These are phyloP conservation scores for Catharus ustulatus DNA, from an alignment of 2,797 vertebrate genomes.

Conservation along the genomic window DNA sequence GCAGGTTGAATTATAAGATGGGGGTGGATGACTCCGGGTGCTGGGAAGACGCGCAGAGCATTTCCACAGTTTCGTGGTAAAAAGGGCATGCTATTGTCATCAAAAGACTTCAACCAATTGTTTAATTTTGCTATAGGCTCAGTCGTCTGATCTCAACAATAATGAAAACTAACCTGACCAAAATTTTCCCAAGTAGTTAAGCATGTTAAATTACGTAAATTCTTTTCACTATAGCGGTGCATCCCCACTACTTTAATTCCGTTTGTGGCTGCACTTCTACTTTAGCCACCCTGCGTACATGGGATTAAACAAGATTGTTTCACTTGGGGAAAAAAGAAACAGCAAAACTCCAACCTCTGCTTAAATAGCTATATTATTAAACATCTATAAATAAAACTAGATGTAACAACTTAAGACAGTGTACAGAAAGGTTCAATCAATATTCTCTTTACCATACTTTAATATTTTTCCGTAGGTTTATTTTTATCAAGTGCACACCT, in stretches of 20 bases:
- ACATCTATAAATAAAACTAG: slow-evolving; percentile 11
- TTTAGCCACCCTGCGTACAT: neutral
- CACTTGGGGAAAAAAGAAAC: neutral
- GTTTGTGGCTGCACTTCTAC: slow-evolving; percentile 3
- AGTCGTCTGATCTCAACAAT: slow-evolving; percentile 57
- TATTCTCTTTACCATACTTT: neutral
- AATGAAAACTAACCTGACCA: slow-evolving; percentile 65
- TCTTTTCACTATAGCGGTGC: slow-evolving; percentile 7
- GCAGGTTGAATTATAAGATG: slow-evolving; percentile 87
- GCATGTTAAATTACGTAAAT: slow-evolving; percentile 34
- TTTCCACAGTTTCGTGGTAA: slow-evolving; percentile 77
- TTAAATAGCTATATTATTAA: neutral
- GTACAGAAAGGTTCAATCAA: neutral
- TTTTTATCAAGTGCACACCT: neutral
- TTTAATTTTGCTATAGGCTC: slow-evolving; percentile 68
- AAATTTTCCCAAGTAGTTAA: slow-evolving; percentile 65
- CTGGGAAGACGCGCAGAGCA: slow-evolving; percentile 76
- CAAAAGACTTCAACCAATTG: slow-evolving; percentile 67
- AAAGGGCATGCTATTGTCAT: slow-evolving; percentile 68
- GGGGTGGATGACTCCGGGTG: slow-evolving; percentile 78
- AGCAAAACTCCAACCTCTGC: neutral
- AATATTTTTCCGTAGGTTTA: neutral
- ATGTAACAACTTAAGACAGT: neutral
- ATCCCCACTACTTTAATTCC: slow-evolving; percentile 41
- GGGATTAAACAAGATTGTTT: slow-evolving; percentile 24